Percentiles rank a stretch among this genome's conserved stretches.
phyloP scores from a whole-genome alignment of 2,113 vertebrate genomes.

The Serinus canaria region DNA sequence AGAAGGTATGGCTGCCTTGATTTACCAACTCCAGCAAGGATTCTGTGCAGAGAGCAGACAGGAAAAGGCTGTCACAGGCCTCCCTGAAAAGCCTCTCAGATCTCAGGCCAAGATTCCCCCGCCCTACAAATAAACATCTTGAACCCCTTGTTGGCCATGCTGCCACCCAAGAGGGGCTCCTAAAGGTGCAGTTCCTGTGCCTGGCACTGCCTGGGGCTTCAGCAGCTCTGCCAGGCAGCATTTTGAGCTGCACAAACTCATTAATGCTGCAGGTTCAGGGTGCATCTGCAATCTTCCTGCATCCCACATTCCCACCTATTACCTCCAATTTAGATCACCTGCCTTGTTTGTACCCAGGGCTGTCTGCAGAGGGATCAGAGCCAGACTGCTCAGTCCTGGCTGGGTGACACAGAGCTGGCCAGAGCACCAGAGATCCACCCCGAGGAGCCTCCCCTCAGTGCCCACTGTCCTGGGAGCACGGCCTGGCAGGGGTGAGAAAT shows the following conservation, averaged over 20 bases:
- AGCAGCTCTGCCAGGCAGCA: not conserved
- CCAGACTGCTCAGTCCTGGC: not conserved
- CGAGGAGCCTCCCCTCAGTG: not conserved
- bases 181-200: not conserved
- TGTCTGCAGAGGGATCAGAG: not conserved
- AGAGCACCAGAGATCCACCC: not conserved
- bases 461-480: not conserved
- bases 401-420: not conserved
- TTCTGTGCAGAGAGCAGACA: not conserved
- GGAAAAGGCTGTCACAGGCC: not conserved
- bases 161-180: rapidly evolving
- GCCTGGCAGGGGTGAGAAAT: not conserved
- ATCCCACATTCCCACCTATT: not conserved
- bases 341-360: not conserved
- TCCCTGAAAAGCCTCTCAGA: not conserved
- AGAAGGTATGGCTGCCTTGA: rapidly evolving
- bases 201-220: rapidly evolving
- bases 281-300: not conserved
- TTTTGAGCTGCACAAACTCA: not conserved
- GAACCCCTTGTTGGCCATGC: not conserved
- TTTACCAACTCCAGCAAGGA: not conserved
- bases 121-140: not conserved
- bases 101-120: not conserved
- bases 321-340: not conserved
- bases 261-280: not conserved